Evolutionary conservation across 2,888 invertebrate species (phyloP).

Genomic region (Drymonia ruficornis): DNA sequence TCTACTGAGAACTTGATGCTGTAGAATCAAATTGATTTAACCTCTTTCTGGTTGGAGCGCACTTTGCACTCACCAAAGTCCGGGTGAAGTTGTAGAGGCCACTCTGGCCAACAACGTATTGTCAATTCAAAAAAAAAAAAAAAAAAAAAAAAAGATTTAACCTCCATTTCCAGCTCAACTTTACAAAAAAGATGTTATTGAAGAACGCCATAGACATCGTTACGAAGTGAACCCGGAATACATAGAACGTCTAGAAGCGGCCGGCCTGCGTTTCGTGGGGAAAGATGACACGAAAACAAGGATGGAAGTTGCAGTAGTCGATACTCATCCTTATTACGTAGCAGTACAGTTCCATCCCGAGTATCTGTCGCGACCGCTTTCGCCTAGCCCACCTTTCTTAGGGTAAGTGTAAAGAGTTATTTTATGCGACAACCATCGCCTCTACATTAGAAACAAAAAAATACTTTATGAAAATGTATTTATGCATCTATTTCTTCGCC

Average conservation of each 20-base stretch:
- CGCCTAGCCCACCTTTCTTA: conserved; percentile 97
- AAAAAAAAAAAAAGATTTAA: too few relatives aligned
- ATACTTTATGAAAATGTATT: too few relatives aligned
- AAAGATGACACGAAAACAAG: conserved; percentile 92
- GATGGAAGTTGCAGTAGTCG: conserved; percentile 97
- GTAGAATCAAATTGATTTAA: too few relatives aligned
- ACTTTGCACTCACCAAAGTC: too few relatives aligned
- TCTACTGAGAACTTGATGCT: too few relatives aligned
- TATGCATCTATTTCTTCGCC: too few relatives aligned
- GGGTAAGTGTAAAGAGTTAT: conserved; percentile 82
- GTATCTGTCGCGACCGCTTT: conserved; percentile 95
- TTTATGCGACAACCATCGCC: too few relatives aligned
- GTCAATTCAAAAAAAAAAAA: too few relatives aligned
- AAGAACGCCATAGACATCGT: conserved; percentile 98
- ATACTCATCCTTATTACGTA: conserved; percentile 96
- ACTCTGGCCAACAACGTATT: too few relatives aligned
- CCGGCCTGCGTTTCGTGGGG: conserved; percentile 95
- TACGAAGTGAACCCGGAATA: conserved; percentile 98
- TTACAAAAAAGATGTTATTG: conserved; percentile 91
- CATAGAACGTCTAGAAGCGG: conserved; percentile 90
- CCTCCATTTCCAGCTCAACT: conserved; percentile 84
- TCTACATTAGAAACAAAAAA: too few relatives aligned
- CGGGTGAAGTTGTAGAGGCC: too few relatives aligned
- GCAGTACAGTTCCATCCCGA: conserved; percentile 99
- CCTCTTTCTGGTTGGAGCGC: too few relatives aligned